Base-by-base conservation (phyloP, 2,888 invertebrate genomes). In the Peribatodes rhomboidaria region DNA sequence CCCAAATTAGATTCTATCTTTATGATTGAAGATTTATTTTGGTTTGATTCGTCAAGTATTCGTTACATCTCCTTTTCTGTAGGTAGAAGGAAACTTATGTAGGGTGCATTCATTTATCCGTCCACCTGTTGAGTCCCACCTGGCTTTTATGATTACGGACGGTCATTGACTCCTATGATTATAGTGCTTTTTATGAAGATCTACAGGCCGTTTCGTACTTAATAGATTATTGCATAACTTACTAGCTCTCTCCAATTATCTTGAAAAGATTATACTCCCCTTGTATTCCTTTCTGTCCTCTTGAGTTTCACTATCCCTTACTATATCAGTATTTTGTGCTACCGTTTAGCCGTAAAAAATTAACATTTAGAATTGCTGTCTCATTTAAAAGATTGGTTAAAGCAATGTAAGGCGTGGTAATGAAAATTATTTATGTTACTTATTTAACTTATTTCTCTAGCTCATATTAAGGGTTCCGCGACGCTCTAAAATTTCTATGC, bases 91-190 rank as follows among this genome's bases (percentile, higher is more conserved):
- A n/a, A 27, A 46, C 27, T 31, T 47, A 8, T 14, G 9, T 6
- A 49, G 16, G 49, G 16, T 49, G 33, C 49, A 16, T 49, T 49
- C 49, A 33, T 27, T 49, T 47, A 7, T 1, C 20, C 33, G 67
- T 63, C 60, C 68, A 56, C 70, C 57, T 56, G 55, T 61, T 44
- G 56, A 35, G 18, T 56, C 11, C 33, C 13, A 27, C 44, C 20
- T 61, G 11, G 16, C 16, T n/a, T 37, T 53, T 18, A 53, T 39
- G 53, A 27, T 39, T 27, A 39, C 22, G 22, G 10, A 53, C 22
- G 53, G 16, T 39, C 42, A 22, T 53, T 39, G 10, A 7, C 14
- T 22, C 7, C 39, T 39, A 39, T 39, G 53, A 39, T 39, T 53
- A 53, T 39, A 27, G 1, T 47, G 9, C 8, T 11, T 39, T 39